A percentile compares a stretch with the other conserved stretches of the same genome.
Evolutionary conservation across 2,113 vertebrate genomes (phyloP).

Genomic region (Paedocypris sp.): DNA sequence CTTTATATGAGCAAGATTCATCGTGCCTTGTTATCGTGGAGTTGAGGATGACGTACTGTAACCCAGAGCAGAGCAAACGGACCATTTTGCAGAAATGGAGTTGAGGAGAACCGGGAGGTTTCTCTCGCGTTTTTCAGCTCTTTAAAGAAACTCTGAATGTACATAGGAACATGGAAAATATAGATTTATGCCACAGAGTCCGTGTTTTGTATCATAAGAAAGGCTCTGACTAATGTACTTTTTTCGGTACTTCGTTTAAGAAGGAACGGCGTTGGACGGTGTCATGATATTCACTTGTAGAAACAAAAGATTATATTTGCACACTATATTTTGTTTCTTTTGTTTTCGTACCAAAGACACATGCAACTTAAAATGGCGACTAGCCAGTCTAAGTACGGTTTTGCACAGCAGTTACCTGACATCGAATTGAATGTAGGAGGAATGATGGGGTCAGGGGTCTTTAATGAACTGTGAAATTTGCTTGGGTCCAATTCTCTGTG

Average conservation of each 20-base stretch:
- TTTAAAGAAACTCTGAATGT: constrained; percentile 88
- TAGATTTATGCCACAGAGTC: constrained; percentile 99
- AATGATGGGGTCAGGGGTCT: constrained; percentile 90
- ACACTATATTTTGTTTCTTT: constrained; percentile 94
- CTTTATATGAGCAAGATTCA: constrained; percentile 93
- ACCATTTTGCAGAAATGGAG: constrained; percentile 47
- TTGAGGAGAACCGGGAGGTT: constrained; percentile 42
- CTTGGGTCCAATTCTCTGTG: constrained; percentile 98
- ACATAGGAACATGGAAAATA: constrained; percentile 92
- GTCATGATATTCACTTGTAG: constrained; percentile 52
- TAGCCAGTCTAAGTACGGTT: constrained; percentile 99
- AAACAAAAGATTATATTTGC: constrained; percentile 83
- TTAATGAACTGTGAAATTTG: constrained; percentile 98
- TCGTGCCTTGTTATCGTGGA: constrained; percentile 92
- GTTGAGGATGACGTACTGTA: constrained; percentile 19
- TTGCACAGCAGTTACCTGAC: constrained; percentile 99
- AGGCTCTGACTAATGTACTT: constrained; percentile 82
- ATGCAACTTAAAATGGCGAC: constrained; percentile 96
- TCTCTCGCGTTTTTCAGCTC: constrained; percentile 82
- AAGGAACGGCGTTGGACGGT: constrained; percentile 6
- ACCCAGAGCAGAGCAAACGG: constrained; percentile 25
- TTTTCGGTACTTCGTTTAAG: constrained; percentile 60
- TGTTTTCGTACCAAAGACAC: constrained; percentile 99
- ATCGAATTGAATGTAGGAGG: constrained; percentile 99
- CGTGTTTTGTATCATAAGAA: constrained; percentile 95